phyloP scores from a whole-genome alignment of 2,888 invertebrate genomes.

The Hermodice carunculata region DNA sequence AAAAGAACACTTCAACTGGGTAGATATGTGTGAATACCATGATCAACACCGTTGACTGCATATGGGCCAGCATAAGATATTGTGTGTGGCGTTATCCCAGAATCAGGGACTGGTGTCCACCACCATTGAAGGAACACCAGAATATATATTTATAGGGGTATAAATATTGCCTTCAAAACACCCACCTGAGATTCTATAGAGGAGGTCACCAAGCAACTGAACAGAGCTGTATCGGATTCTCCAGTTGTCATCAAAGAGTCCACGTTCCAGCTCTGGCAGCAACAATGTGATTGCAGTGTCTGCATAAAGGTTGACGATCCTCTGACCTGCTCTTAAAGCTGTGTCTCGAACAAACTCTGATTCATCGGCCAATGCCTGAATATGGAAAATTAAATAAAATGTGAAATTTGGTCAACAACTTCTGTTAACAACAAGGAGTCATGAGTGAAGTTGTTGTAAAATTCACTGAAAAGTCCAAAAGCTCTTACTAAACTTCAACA shows the following conservation, averaged over 20 bases:
- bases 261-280: slow-evolving; percentile 89
- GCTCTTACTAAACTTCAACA: not conserved
- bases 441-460: not conserved
- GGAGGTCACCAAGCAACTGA: slow-evolving; percentile 92
- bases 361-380: slow-evolving; percentile 96
- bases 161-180: too few relatives aligned
- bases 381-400: too few relatives aligned
- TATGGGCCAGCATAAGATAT: too few relatives aligned
- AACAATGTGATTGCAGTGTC: slow-evolving; percentile 93
- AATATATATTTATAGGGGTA: not conserved
- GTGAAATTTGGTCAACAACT: too few relatives aligned
- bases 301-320: slow-evolving; percentile 96
- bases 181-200: slow-evolving; percentile 83
- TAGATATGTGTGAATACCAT: too few relatives aligned
- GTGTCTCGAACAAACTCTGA: slow-evolving; percentile 99
- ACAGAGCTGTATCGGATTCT: slow-evolving; percentile 93
- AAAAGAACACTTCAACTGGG: too few relatives aligned
- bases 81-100: too few relatives aligned
- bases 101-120: too few relatives aligned
- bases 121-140: slow-evolving; percentile 5
- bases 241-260: slow-evolving; percentile 99
- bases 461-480: not conserved
- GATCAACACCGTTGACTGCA: too few relatives aligned
- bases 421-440: too few relatives aligned
- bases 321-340: slow-evolving; percentile 94